Conservation (phyloP, 2,113 vertebrate genomes). For the Hepsetus odoe region DNA sequence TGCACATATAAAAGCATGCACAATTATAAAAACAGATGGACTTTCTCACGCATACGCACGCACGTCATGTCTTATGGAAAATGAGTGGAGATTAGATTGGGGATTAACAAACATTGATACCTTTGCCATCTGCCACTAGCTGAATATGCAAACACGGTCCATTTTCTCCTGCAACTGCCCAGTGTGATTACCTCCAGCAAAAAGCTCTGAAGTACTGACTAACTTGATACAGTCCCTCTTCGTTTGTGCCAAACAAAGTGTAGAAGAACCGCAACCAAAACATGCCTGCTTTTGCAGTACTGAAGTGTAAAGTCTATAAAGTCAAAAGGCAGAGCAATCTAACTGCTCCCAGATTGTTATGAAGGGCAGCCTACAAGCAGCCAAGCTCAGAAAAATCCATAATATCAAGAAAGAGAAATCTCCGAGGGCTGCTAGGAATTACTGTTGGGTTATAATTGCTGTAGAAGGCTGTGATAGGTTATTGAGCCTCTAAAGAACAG, state of each 20-base stretch:
- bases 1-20: background rate
- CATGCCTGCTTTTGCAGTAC: background rate
- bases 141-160: conserved; percentile 25
- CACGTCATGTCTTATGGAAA: conserved; percentile 28
- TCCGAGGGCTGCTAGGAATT: no score
- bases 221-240: background rate
- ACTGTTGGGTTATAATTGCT: no score
- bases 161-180: background rate
- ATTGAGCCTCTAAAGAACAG: no score
- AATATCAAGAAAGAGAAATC: background rate
- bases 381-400: background rate
- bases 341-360: background rate
- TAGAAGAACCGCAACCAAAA: background rate
- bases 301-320: background rate
- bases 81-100: conserved; percentile 35
- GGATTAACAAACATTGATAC: conserved; percentile 44
- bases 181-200: background rate
- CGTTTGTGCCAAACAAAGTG: background rate
- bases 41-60: background rate
- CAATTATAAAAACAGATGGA: conserved; percentile 7
- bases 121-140: conserved; percentile 41
- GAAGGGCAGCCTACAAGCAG: background rate
- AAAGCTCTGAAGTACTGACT: background rate
- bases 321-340: background rate
- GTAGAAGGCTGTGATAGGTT: no score